Percentiles rank a stretch among this genome's conserved stretches.
phyloP scores from a whole-genome alignment of 2,113 vertebrate genomes.

The Equus quagga region DNA sequence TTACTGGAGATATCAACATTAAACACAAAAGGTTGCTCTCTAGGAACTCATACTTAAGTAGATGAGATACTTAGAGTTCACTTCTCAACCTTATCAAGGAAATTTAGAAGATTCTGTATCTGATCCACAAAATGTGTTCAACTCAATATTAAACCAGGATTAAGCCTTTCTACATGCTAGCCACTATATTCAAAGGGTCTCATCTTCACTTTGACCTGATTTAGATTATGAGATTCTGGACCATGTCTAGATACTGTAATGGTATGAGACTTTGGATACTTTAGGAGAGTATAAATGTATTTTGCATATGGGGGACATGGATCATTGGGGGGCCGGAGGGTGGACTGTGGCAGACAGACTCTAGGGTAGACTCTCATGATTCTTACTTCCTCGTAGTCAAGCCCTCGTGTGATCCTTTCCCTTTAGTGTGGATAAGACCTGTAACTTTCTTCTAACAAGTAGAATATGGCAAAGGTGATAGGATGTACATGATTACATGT shows the following conservation, averaged over 20 bases:
- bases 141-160: neutral
- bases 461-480: neutral
- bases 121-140: neutral
- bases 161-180: neutral
- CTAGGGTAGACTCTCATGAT: neutral
- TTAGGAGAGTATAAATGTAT: neutral
- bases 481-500: neutral
- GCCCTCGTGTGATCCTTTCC: neutral
- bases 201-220: neutral
- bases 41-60: neutral
- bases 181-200: neutral
- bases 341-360: neutral
- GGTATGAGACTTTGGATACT: neutral
- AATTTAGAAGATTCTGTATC: neutral
- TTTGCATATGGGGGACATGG: neutral
- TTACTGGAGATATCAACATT: neutral
- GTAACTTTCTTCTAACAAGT: neutral
- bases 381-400: neutral
- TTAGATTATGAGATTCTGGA: neutral
- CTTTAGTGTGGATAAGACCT: neutral
- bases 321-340: rapidly evolving
- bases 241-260: neutral
- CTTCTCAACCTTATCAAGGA: neutral
- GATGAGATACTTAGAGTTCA: neutral
- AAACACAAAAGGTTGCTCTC: neutral